Evolutionary conservation across 2,888 invertebrate species (phyloP), one percentile per base, ranked within the genome.

Genomic region (Microplitis deprimator): DNA sequence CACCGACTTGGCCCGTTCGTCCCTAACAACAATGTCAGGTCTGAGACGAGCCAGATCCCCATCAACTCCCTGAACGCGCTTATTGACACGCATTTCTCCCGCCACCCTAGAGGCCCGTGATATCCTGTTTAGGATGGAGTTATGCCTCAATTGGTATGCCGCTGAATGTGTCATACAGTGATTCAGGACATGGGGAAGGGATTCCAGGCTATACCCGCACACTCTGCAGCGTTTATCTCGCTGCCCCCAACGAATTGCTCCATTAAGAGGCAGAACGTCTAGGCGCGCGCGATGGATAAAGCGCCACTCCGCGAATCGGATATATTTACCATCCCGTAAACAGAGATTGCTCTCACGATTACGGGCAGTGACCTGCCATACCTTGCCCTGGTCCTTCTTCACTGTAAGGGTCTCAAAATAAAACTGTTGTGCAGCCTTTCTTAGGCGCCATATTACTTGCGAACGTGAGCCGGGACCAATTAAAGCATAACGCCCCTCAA

Each of bases 281-380:
- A 87, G 83, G 1, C 86, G 79, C 5, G 87, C 87, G 0, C 86
- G 81, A 80, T 89, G 88, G 16, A 89, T 82, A 76, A 90, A 90
- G 5, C 89, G 82, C 88, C 90, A 90, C 77, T 90, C 89, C 6
- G 85, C 85, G 79, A 88, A 89, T 5, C 87, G 73, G 39, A 83
- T 86, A 76, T 80, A 83, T 5, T 73, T 71, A 0, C 86, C 85
- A 0, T 69, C 71, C 0, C 82, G 68, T 17, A 85, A 75, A 79
- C 88, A 89, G 81, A 86, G 86, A 77, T 85, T 86, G 41, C 83
- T 83, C n/a, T 75, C 75, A 10, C 50, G 68, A 73, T 77, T 70
- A 3, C 73, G 69, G 1, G 77, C 29, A 5, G 82, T 72, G 7
- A 78, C 81, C 10, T 81, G 71, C 77, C 77, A 81, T 0, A 84